A percentile compares a stretch with the other conserved stretches of the same genome.
phyloP scores from a whole-genome alignment of 2,797 vertebrate genomes.

The Aplochiton taeniatus region DNA sequence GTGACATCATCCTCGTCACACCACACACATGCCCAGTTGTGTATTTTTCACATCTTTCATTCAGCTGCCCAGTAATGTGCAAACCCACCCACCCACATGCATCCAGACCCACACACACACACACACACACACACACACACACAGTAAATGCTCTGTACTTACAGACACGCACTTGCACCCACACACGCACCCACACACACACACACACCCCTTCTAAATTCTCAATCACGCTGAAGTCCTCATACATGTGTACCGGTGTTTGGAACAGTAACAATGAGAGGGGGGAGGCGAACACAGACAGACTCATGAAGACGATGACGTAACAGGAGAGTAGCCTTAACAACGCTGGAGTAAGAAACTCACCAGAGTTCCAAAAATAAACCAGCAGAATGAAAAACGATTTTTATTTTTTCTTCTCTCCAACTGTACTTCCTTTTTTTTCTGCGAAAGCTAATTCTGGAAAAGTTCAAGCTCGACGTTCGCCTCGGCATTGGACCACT shows the following conservation, averaged over 20 bases:
- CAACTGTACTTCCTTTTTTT: slow-evolving; percentile 37
- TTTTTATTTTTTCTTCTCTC: slow-evolving; percentile 21
- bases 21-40: no score
- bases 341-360: slow-evolving; percentile 44
- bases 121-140: no score
- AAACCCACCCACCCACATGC: no score
- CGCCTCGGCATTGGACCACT: slow-evolving; percentile 21
- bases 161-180: no score
- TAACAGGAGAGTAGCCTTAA: slow-evolving; percentile 10
- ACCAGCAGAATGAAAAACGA: slow-evolving; percentile 46
- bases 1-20: no score
- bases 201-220: no score
- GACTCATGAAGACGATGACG: neutral
- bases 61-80: no score
- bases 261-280: neutral
- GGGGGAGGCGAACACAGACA: neutral
- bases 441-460: slow-evolving; percentile 59
- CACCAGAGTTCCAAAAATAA: slow-evolving; percentile 54
- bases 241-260: neutral
- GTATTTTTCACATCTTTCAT: no score
- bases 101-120: no score
- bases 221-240: no score
- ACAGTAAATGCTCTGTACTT: no score
- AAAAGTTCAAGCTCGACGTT: slow-evolving; percentile 45
- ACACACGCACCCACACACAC: no score